Evolutionary conservation across 1,140 invertebrate species (phyloP).

Genomic region (Chrysoperla carnea): DNA sequence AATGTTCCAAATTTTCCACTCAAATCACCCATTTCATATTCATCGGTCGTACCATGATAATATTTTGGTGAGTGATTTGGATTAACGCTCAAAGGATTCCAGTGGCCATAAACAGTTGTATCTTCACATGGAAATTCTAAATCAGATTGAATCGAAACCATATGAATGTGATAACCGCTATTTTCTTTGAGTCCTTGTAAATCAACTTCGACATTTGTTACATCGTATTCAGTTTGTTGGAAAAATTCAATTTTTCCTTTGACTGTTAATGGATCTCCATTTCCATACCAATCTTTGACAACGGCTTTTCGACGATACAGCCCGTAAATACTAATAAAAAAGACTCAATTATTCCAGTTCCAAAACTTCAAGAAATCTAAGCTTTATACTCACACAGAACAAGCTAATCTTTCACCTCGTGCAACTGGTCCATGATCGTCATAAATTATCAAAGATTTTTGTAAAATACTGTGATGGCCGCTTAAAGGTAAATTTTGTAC

Average conservation of each 20-base stretch:
- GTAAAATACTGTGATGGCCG: constrained; percentile 56
- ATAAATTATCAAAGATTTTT: constrained; percentile 73
- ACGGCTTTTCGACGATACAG: constrained; percentile 67
- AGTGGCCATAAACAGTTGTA: constrained; percentile 61
- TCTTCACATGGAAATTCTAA: constrained; percentile 77
- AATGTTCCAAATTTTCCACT: constrained; percentile 75
- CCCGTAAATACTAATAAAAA: constrained; percentile 42
- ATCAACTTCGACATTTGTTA: constrained; percentile 59
- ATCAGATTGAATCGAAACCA: constrained; percentile 63
- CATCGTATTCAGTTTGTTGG: constrained; percentile 72
- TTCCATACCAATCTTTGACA: constrained; percentile 71
- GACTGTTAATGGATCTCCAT: constrained; percentile 41
- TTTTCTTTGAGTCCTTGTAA: constrained; percentile 52
- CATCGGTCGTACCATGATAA: constrained; percentile 49
- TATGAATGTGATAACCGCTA: constrained; percentile 66
- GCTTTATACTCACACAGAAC: constrained; percentile 56
- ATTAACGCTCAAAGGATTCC: constrained; percentile 62
- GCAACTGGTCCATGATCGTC: constrained; percentile 75
- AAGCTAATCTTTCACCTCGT: constrained; percentile 71
- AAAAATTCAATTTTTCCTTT: constrained; percentile 62
- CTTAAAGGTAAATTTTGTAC: constrained; percentile 60
- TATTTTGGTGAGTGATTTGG: constrained; percentile 30
- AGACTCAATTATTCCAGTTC: too few relatives aligned
- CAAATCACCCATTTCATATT: constrained; percentile 79
- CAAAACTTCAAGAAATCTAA: too few relatives aligned